These are phyloP conservation scores for Tympanoctomys barrerae DNA, from an alignment of 2,797 vertebrate genomes.

Conservation along the genomic window DNA sequence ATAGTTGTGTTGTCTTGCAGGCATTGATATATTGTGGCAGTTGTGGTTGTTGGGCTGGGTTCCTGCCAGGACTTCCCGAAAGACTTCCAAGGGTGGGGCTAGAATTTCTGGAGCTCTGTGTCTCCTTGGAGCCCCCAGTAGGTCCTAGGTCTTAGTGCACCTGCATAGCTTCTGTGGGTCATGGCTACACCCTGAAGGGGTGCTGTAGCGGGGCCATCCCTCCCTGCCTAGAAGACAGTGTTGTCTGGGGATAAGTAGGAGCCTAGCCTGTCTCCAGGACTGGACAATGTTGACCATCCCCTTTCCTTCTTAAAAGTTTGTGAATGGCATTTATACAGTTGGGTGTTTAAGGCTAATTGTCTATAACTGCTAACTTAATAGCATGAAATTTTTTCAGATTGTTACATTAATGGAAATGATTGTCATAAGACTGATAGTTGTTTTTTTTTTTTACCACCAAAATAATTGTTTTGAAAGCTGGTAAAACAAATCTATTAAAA, in stretches of 20 bases:
- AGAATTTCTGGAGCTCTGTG: not conserved
- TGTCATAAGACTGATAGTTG: not conserved
- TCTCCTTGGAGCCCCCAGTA: not conserved
- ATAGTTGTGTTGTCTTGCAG: not conserved
- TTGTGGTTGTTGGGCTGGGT: not conserved
- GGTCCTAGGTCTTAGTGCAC: not conserved
- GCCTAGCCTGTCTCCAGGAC: not conserved
- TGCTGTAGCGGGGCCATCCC: not conserved
- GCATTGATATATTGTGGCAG: not conserved
- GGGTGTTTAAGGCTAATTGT: not conserved
- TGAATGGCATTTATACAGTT: not conserved
- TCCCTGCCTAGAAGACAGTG: too few relatives aligned
- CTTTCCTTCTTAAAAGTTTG: too few relatives aligned
- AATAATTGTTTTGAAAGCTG: not conserved
- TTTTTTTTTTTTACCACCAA: not conserved
- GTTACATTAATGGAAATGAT: not conserved
- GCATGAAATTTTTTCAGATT: not conserved
- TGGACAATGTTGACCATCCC: not conserved
- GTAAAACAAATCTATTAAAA: not conserved
- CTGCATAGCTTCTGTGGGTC: not conserved
- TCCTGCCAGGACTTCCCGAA: not conserved
- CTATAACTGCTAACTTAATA: not conserved
- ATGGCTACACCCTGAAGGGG: too few relatives aligned
- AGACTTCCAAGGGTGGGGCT: not conserved
- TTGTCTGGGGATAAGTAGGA: not conserved